Percentiles rank a stretch among this genome's conserved stretches.
phyloP scores from a whole-genome alignment of 2,113 vertebrate species.

The Gymnobelideus leadbeateri region DNA sequence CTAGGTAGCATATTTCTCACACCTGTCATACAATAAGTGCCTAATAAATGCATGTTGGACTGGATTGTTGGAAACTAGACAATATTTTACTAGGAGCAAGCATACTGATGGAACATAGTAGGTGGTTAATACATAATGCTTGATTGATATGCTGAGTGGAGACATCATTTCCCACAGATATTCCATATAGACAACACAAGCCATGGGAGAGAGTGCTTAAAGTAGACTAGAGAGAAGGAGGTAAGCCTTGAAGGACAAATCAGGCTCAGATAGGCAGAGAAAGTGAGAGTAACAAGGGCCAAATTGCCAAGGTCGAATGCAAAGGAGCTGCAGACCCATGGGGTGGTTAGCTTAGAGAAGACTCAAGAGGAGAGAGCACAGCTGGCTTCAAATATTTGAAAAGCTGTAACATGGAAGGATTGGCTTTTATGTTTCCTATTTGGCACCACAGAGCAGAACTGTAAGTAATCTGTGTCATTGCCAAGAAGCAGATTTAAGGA shows the following conservation, averaged over 20 bases:
- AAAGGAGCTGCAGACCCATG: neutral
- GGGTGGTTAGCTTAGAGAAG: neutral
- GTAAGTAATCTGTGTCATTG: neutral
- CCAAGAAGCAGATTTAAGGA: neutral
- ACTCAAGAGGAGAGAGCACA: neutral
- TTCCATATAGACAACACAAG: neutral
- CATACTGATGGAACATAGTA: conserved; percentile 8
- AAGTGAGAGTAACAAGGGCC: neutral
- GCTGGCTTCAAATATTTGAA: neutral
- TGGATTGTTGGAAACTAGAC: neutral
- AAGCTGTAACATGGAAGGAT: neutral
- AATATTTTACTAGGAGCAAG: neutral
- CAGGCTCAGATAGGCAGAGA: neutral
- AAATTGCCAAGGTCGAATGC: neutral
- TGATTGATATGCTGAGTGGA: neutral
- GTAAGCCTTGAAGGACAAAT: neutral
- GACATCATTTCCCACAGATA: neutral
- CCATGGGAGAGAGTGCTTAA: neutral
- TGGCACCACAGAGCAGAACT: neutral
- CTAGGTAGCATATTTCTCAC: neutral
- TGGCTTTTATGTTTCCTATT: neutral
- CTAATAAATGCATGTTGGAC: neutral
- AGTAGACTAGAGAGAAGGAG: neutral
- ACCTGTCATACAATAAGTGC: neutral
- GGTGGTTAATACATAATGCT: neutral